These are phyloP conservation scores for Willisornis vidua DNA, from an alignment of 2,113 vertebrate genomes.

Conservation along the genomic window DNA sequence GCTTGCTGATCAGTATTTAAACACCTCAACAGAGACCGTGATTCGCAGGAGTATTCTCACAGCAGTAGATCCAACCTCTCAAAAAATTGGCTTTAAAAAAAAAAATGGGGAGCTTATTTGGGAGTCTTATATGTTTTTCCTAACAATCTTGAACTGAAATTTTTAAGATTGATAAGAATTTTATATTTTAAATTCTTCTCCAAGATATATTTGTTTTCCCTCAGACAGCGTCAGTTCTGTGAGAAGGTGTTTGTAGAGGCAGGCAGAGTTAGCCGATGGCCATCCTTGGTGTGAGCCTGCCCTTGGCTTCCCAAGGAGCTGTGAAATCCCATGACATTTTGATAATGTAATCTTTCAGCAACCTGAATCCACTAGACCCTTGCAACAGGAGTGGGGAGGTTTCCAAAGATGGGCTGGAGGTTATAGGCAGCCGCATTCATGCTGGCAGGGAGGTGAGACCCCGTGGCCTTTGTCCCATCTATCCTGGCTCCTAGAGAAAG, in stretches of 20 bases:
- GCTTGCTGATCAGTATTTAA: background rate
- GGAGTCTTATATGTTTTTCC: background rate
- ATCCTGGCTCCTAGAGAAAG: background rate
- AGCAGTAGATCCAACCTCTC: background rate
- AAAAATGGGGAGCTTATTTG: background rate
- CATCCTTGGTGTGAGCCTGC: background rate
- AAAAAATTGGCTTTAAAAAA: background rate
- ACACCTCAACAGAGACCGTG: background rate
- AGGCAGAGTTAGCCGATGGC: accelerated
- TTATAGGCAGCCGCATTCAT: background rate
- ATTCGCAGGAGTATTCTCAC: background rate
- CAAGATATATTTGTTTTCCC: background rate
- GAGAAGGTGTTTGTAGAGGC: background rate
- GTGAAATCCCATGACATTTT: background rate
- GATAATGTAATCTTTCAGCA: background rate
- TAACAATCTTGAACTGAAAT: background rate
- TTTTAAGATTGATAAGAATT: background rate
- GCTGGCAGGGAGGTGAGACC: background rate
- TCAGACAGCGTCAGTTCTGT: background rate
- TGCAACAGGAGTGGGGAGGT: background rate
- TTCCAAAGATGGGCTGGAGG: background rate
- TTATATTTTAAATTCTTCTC: background rate
- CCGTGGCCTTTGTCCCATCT: background rate
- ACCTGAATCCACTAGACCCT: background rate
- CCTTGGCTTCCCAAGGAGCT: background rate